Evolutionary conservation across 2,888 invertebrate species (phyloP).

Genomic region (Podotricha telesiphe): DNA sequence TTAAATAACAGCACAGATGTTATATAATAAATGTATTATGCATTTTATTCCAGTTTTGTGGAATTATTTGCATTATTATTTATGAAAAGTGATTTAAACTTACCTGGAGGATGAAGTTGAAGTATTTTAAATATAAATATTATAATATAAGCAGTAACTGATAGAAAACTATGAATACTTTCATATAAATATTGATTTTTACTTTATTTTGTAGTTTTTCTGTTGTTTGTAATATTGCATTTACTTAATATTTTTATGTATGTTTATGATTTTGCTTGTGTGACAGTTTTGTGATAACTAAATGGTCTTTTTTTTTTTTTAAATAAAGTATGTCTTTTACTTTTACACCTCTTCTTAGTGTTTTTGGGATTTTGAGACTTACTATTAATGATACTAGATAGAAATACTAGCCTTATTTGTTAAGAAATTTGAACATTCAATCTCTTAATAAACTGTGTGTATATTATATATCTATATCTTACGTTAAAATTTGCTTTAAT

Average conservation of each 20-base stretch:
- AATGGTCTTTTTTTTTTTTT: neutral
- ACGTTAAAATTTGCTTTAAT: too few relatives aligned
- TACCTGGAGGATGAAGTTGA: neutral
- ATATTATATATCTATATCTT: too few relatives aligned
- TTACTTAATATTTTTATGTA: conserved; percentile 5
- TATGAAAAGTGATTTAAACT: neutral
- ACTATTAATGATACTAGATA: neutral
- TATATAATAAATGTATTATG: neutral
- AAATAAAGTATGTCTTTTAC: neutral
- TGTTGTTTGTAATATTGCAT: neutral
- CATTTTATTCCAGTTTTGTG: conserved; percentile 11
- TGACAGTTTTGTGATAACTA: neutral
- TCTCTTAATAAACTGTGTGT: too few relatives aligned
- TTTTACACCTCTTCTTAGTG: too few relatives aligned
- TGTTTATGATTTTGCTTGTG: neutral
- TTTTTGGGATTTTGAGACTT: too few relatives aligned
- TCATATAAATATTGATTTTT: neutral
- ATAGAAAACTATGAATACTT: neutral
- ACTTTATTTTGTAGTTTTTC: neutral
- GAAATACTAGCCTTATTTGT: neutral
- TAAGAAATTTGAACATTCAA: neutral
- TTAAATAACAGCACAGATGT: neutral
- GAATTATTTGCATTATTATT: conserved; percentile 10
- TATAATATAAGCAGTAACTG: neutral
- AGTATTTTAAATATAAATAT: neutral